Evolutionary conservation across 2,113 vertebrate species (phyloP).

Genomic region (Tor tambroides): DNA sequence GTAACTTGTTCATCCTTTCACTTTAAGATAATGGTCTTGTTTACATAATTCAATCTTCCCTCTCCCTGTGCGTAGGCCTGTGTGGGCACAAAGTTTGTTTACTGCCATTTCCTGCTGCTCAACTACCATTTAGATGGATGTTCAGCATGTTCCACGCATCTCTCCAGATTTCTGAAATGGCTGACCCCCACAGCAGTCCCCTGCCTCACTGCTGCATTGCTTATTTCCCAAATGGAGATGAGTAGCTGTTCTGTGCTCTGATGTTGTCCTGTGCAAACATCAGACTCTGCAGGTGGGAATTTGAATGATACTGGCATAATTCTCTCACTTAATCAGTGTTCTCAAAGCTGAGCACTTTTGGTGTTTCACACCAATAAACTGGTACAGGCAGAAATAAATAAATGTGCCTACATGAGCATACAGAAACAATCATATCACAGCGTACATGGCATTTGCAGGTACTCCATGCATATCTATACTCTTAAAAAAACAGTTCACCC

Average conservation of each 20-base stretch:
- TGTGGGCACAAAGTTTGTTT: slow-evolving; percentile 13
- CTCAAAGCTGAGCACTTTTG: slow-evolving; percentile 14
- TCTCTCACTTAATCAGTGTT: slow-evolving; percentile 46
- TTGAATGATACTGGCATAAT: slow-evolving; percentile 16
- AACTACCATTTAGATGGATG: slow-evolving; percentile 1
- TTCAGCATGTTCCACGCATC: background rate
- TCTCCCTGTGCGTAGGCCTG: background rate
- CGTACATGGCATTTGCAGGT: background rate
- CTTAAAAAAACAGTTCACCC: background rate
- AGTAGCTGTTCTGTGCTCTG: slow-evolving; percentile 22
- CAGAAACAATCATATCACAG: background rate
- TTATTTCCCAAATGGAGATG: slow-evolving; percentile 24
- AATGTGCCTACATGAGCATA: background rate
- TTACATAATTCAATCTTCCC: slow-evolving; percentile 15
- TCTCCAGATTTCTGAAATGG: slow-evolving; percentile 39
- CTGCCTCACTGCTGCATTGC: background rate
- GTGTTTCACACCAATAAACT: slow-evolving; percentile 10
- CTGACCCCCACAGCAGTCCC: slow-evolving; percentile 28
- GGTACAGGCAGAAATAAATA: slow-evolving; percentile 10
- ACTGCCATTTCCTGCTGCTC: slow-evolving; percentile 27
- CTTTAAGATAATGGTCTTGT: slow-evolving; percentile 38
- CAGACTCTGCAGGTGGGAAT: slow-evolving; percentile 39
- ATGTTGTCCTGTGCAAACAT: slow-evolving; percentile 32
- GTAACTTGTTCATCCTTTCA: slow-evolving; percentile 14
- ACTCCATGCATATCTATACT: background rate